phyloP scores from a whole-genome alignment of 1,140 invertebrate genomes.

The Coelopa frigida region DNA sequence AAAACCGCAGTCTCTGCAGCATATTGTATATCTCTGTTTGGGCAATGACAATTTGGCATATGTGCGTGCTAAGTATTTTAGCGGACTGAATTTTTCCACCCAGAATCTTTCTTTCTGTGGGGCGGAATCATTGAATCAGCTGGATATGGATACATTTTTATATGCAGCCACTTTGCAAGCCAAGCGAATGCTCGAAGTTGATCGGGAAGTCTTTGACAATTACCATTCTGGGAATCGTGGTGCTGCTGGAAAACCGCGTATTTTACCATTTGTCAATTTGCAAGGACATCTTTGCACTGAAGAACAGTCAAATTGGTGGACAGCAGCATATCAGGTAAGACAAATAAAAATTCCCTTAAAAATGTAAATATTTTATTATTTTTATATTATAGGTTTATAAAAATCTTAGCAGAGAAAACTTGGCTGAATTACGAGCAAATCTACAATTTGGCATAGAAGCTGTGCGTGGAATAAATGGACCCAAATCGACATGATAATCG shows the following conservation, averaged over 20 bases:
- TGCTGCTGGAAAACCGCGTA: conserved; percentile 45
- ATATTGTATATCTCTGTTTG: conserved; percentile 74
- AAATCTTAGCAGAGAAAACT: conserved; percentile 47
- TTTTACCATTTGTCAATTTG: conserved; percentile 59
- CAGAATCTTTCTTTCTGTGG: conserved; percentile 58
- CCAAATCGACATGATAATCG: conserved; percentile 68
- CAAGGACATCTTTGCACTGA: conserved; percentile 55
- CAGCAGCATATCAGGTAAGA: conserved; percentile 57
- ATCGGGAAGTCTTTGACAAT: conserved; percentile 18
- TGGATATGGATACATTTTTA: conserved; percentile 78
- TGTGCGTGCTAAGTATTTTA: conserved; percentile 54
- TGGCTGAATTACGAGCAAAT: conserved; percentile 61
- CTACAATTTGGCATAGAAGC: conserved; percentile 75
- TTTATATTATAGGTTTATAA: too few species aligned
- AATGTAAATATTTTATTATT: too few species aligned
- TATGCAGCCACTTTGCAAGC: conserved; percentile 57
- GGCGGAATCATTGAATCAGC: conserved; percentile 66
- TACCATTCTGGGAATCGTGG: conserved; percentile 22
- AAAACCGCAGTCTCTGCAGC: conserved; percentile 66
- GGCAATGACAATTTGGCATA: conserved; percentile 51
- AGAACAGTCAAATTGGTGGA: conserved; percentile 75
- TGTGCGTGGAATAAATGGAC: conserved; percentile 69
- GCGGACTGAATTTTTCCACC: conserved; percentile 56
- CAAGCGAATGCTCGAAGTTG: conserved; percentile 47
- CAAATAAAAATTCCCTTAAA: too few species aligned